Base-by-base conservation (phyloP, 2,888 invertebrate species). In the Idaea straminata region DNA sequence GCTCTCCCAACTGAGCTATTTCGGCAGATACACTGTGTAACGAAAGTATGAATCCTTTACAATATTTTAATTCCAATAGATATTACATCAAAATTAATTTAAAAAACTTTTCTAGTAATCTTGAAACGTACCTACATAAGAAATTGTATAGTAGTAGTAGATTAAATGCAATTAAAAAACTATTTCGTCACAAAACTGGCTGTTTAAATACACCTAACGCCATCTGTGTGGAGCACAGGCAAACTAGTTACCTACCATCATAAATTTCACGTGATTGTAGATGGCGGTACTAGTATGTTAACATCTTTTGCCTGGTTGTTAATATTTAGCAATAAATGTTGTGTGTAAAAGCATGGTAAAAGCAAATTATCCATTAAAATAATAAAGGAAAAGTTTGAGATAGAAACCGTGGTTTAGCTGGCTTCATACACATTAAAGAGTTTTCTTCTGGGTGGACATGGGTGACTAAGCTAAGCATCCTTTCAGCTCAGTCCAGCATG, bases 1-100 rank as follows among this genome's bases (percentile, higher is more conserved):
- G 91, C 93, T 94, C 94, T 94, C 94, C 94, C 94, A 89, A 94
- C 94, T 94, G 94, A 94, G 94, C 94, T 94, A 94, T 94, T 94
- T 94, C 94, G 94, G 94, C 94, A 62, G 58, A 61, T 74, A 69
- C 10, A 0, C 0, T 0, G 0, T 0, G 0, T 0, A 0, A 3
- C 62, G 66, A 83, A 87, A 84, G 10, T 47, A 47, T 47, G 5
- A 4, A 47, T 47, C 47, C 2, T 7, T 47, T 47, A 47, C 47
- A 7, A 7, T 7, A 47, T 47, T 47, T 47, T 47, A 78, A 6
- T 10, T 13, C 7, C 47, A 7, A 4, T 36, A 36, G 4, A 36
- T 10, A 13, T 47, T 47, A 6, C 47, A n/a, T 25, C 13, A 71
- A 61, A 66, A 47, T 7, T 13, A 7, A 2, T 10, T 47, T 47